Evolutionary conservation across 30 jellyfish, hydroid and myxozoan species (phyloP).

Genomic region (Cassiopea xamachana): DNA sequence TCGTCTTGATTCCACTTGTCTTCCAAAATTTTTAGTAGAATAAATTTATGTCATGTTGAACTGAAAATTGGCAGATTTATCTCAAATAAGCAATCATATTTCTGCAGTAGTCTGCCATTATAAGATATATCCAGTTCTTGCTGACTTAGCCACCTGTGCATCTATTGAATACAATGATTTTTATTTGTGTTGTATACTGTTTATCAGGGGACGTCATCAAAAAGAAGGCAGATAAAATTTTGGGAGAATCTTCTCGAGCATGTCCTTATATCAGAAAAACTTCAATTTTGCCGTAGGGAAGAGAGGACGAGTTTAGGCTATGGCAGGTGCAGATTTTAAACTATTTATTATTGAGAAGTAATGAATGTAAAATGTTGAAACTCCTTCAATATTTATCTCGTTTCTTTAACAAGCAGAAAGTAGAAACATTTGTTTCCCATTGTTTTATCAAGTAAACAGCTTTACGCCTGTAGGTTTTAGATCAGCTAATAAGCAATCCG

Average conservation of each 20-base stretch:
- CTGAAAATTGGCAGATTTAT: neutral
- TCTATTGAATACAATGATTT: neutral
- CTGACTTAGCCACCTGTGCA: neutral
- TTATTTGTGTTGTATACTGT: neutral
- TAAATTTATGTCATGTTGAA: neutral
- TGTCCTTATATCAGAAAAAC: conserved; percentile 46
- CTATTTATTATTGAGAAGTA: no score
- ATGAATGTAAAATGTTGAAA: no score
- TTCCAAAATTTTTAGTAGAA: neutral
- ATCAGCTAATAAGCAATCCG: no score
- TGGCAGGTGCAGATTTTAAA: conserved; percentile 5
- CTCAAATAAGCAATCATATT: neutral
- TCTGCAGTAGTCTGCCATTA: no score
- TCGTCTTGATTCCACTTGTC: neutral
- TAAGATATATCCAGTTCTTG: no score
- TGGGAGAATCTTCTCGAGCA: conserved; percentile 81
- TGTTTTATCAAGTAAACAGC: no score
- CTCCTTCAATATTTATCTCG: no score
- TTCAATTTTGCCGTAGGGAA: neutral
- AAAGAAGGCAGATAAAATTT: conserved; percentile 71
- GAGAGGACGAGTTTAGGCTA: conserved; percentile 11
- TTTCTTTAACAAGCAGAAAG: no score
- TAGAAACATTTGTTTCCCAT: no score
- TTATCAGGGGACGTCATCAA: conserved; percentile 88
- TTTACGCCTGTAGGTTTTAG: no score